A percentile compares a stretch with the other conserved stretches of the same genome.
These are phyloP conservation scores for Solenopsis invicta DNA, from an alignment of 1,140 invertebrate species.

Conservation along the genomic window DNA sequence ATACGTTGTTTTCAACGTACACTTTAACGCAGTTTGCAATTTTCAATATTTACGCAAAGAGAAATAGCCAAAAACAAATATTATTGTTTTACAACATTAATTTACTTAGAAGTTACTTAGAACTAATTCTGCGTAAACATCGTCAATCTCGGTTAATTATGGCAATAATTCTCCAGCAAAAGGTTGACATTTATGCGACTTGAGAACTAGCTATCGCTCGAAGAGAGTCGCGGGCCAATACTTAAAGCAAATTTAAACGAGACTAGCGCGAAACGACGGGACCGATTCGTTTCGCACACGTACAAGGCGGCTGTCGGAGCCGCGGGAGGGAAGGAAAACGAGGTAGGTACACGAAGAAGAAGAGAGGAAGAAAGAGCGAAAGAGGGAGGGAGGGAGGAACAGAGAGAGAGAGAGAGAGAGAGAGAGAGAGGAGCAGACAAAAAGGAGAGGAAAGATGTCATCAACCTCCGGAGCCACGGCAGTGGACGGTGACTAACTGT, in stretches of 20 bases:
- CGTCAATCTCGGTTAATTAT: slow-evolving; percentile 29
- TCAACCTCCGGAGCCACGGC: slow-evolving; percentile 70
- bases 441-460: slow-evolving; percentile 76
- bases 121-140: slow-evolving; percentile 26
- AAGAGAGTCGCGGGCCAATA: slow-evolving; percentile 27
- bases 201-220: slow-evolving; percentile 44
- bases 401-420: slow-evolving; percentile 53
- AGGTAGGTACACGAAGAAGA: slow-evolving; percentile 39
- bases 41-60: not conserved
- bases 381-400: slow-evolving; percentile 27
- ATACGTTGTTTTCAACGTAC: not conserved
- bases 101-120: not conserved
- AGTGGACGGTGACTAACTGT: slow-evolving; percentile 76
- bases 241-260: slow-evolving; percentile 71
- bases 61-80: not conserved
- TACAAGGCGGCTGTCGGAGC: slow-evolving; percentile 30
- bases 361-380: slow-evolving; percentile 12
- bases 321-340: slow-evolving; percentile 17
- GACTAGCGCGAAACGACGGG: slow-evolving; percentile 54
- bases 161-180: slow-evolving; percentile 23
- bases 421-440: not conserved
- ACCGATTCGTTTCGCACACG: slow-evolving; percentile 53
- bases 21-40: not conserved
- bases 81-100: slow-evolving; percentile 31
- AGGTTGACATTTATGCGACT: slow-evolving; percentile 43